Base-by-base conservation (phyloP, 2,888 invertebrate genomes). In the Spisula solida region DNA sequence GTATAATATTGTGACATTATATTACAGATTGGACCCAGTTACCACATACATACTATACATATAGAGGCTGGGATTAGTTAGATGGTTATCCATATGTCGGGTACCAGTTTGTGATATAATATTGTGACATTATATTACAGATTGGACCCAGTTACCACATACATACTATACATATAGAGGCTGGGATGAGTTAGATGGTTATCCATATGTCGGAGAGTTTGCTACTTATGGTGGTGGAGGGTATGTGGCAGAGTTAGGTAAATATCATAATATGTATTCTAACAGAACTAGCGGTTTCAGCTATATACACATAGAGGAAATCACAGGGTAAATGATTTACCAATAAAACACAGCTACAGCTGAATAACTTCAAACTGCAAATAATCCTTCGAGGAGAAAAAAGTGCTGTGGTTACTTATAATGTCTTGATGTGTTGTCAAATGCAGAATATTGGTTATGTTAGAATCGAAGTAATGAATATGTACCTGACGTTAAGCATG, bases 201-300 rank as follows among this genome's bases (percentile, higher is more conserved):
- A 96, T 29, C 96, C 96, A 0, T 95, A 95, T 88, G 92, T 94
- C 90, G 97, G 96, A 2, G 88, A 93, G 48, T 90, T 95, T 82
- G 96, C 96, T 75, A 94, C 95, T 0, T 97, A 97, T 91, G 92
- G 95, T 34, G 97, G 97, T 1, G 97, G 97, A 20, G 97, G 97
- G 0, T 97, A 97, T 90, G 95, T 96, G 0, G 95, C 96, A 5
- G 95, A 95, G 34, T 92, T 96, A 16, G 94, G 94, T 29, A 92
- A 86, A 34, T 10, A 60, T 51, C 78, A 14, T 31, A 31, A 6
- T 41, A 41, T 41, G 41, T 41, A 41, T n/a, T n/a, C n/a, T n/a
- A n/a, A n/a, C n/a, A n/a, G n/a, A n/a, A n/a, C n/a, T n/a, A n/a
- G n/a, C n/a, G n/a, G n/a, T n/a, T n/a, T n/a, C n/a, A n/a, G n/a